These are phyloP conservation scores for Crioceris asparagi DNA, from an alignment of 2,888 invertebrate species.

Conservation along the genomic window DNA sequence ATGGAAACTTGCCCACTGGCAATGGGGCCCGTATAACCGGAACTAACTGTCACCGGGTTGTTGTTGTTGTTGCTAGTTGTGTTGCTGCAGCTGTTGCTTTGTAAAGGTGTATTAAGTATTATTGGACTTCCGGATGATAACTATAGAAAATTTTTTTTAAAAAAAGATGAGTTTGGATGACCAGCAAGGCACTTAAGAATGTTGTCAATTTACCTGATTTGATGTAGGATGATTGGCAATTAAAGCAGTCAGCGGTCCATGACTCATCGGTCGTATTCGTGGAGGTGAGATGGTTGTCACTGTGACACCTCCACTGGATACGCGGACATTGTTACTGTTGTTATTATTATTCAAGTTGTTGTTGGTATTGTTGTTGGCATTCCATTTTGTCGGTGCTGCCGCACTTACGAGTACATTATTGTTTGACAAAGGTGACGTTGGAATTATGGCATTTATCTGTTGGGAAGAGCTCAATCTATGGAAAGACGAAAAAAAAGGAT, in stretches of 20 bases:
- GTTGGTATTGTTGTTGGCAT: conserved; percentile 22
- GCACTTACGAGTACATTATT: neutral
- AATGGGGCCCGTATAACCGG: conserved; percentile 32
- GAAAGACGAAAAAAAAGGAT: too few relatives aligned
- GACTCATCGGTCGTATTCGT: conserved; percentile 40
- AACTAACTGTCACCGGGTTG: conserved; percentile 34
- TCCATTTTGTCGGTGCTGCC: conserved; percentile 38
- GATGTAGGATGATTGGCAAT: conserved; percentile 26
- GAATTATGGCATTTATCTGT: conserved; percentile 49
- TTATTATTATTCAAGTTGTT: conserved; percentile 30
- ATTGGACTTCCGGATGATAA: conserved; percentile 14
- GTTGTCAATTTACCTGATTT: conserved; percentile 26
- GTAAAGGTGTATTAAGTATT: conserved; percentile 17
- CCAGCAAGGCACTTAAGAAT: neutral
- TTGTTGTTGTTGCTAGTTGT: too few relatives aligned
- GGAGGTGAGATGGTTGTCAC: conserved; percentile 52
- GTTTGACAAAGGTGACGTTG: conserved; percentile 35
- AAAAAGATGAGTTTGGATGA: neutral
- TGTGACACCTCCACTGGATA: conserved; percentile 49
- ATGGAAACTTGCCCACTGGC: conserved; percentile 35
- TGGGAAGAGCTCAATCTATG: conserved; percentile 68
- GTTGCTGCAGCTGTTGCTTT: conserved; percentile 5
- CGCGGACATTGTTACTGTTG: conserved; percentile 37
- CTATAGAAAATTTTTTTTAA: neutral
- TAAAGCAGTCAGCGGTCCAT: conserved; percentile 42